Conservation (phyloP, 2,797 vertebrate genomes). For the Dallia pectoralis region DNA sequence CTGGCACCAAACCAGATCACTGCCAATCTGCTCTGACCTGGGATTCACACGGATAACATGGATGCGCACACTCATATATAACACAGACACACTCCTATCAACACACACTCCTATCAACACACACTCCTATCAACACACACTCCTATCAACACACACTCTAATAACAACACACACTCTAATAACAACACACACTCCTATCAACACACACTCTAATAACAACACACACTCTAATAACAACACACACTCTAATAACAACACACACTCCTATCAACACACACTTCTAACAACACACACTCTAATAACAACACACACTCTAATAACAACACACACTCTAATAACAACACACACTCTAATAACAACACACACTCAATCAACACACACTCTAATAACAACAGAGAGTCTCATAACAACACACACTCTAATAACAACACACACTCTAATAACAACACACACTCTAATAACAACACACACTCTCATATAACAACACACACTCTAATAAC, state of each 20-base stretch:
- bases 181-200: not conserved
- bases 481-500: not conserved
- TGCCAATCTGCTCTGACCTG: slow-evolving; percentile 54
- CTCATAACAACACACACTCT: not conserved
- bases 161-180: not conserved
- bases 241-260: not conserved
- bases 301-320: slow-evolving; percentile 6
- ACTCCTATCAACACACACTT: not conserved
- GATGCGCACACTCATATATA: slow-evolving; percentile 22
- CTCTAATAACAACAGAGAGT: not conserved
- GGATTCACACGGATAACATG: slow-evolving; percentile 47
- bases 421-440: slow-evolving; percentile 2
- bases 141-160: not conserved
- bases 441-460: slow-evolving; percentile 8
- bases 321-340: not conserved
- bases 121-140: not conserved
- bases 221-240: too few species aligned
- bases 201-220: not conserved
- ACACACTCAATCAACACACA: slow-evolving; percentile 26
- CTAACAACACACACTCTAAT: not conserved
- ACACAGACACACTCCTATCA: not conserved
- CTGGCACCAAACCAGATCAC: slow-evolving; percentile 33
- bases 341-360: not conserved
- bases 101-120: not conserved
- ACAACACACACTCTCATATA: not conserved